A percentile compares a stretch with the other conserved stretches of the same genome.
Conservation (phyloP, 2,113 vertebrate species). For the Lepus timidus region DNA sequence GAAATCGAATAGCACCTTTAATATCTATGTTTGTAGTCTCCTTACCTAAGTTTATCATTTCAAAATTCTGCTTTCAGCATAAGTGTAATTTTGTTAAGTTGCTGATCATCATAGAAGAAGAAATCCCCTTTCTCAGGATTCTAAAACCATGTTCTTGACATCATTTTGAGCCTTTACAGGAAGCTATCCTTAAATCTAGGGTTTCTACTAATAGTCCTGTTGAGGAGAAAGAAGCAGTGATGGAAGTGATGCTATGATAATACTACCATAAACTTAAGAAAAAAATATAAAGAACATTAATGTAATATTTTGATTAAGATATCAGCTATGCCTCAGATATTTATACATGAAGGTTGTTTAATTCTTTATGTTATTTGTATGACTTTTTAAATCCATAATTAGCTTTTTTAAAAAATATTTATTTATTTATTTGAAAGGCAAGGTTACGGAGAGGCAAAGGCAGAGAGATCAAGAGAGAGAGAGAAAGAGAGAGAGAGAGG, state of each 20-base stretch:
- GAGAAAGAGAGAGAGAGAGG: no score
- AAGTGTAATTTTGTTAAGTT: neutral
- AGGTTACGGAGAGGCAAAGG: no score
- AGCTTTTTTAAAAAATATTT: neutral
- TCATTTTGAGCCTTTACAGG: neutral
- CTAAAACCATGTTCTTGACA: neutral
- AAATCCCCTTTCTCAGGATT: neutral
- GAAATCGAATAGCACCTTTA: neutral
- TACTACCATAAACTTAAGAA: neutral
- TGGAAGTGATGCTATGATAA: neutral
- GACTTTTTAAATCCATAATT: neutral
- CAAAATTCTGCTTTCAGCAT: neutral
- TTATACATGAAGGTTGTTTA: neutral
- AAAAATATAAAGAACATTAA: neutral
- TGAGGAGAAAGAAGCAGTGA: neutral
- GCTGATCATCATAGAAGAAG: neutral
- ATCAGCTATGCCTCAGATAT: neutral
- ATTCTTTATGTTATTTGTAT: neutral
- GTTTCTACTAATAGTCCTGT: neutral
- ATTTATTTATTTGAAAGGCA: no score
- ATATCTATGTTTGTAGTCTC: neutral
- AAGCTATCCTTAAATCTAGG: neutral
- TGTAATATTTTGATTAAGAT: neutral
- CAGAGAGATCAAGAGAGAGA: no score
- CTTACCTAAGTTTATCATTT: neutral